These are phyloP conservation scores for Aphelenchoides besseyi DNA, from an alignment of 1,140 invertebrate genomes.

Conservation along the genomic window DNA sequence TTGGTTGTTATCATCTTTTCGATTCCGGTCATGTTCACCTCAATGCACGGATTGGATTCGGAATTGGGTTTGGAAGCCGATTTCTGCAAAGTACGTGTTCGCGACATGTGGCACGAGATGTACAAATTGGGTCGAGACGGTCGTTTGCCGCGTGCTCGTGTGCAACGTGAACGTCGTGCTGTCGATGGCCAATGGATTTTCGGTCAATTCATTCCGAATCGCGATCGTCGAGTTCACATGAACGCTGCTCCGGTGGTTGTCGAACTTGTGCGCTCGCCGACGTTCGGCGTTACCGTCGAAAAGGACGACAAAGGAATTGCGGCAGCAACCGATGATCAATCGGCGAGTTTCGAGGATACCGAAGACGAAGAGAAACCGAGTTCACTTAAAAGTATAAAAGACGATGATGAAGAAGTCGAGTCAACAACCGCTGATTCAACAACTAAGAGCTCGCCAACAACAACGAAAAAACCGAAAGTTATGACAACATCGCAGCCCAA, in stretches of 20 bases:
- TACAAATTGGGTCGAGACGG: constrained; percentile 31
- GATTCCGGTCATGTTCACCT: constrained; percentile 39
- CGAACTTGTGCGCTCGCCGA: not conserved
- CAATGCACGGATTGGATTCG: constrained; percentile 28
- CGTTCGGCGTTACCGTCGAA: not conserved
- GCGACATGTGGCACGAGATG: constrained; percentile 40
- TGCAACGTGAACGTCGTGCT: constrained; percentile 28
- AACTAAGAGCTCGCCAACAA: constrained; percentile 3
- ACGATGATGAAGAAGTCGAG: constrained; percentile 16
- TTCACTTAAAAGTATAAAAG: not conserved
- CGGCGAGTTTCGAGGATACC: not conserved
- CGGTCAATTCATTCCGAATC: constrained; percentile 4
- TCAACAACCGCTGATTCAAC: not conserved
- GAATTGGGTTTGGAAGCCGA: constrained; percentile 38
- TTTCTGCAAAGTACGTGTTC: constrained; percentile 43
- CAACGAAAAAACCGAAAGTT: constrained; percentile 11
- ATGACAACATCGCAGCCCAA: not conserved
- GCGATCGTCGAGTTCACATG: not conserved
- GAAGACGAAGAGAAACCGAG: constrained; percentile 6
- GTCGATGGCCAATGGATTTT: constrained; percentile 7
- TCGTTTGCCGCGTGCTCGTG: not conserved
- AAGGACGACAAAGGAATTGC: not conserved
- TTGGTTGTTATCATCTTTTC: constrained; percentile 28
- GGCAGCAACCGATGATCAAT: not conserved
- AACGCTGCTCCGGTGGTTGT: not conserved